These are phyloP conservation scores for Scolanthus callimorphus DNA, from an alignment of 92 coral and sea anemone species.

Conservation along the genomic window DNA sequence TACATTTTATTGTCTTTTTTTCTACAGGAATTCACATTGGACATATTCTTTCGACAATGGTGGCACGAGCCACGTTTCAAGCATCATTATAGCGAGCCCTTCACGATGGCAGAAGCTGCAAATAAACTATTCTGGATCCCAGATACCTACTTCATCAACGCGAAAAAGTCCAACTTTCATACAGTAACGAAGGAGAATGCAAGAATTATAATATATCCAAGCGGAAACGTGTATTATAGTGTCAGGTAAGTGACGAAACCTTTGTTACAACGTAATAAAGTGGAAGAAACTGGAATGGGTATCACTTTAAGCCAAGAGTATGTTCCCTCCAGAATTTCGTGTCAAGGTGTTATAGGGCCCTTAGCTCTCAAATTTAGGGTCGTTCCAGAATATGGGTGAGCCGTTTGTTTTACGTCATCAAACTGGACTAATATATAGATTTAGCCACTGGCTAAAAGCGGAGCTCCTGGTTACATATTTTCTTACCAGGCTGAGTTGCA, in stretches of 20 bases:
- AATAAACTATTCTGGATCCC: conserved; percentile 61
- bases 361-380: too few species aligned
- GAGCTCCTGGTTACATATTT: too few species aligned
- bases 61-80: conserved; percentile 65
- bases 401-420: too few species aligned
- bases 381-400: too few species aligned
- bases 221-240: conserved; percentile 22
- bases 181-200: conserved; percentile 45
- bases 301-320: too few species aligned
- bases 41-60: conserved; percentile 65
- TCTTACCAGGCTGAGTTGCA: too few species aligned
- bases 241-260: conserved; percentile 29
- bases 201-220: conserved; percentile 41
- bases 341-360: too few species aligned
- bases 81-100: conserved; percentile 24
- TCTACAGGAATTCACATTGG: conserved; percentile 47
- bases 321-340: too few species aligned
- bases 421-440: too few species aligned
- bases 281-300: too few species aligned
- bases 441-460: too few species aligned
- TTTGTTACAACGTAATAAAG: too few species aligned
- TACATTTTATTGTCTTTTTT: background rate
- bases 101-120: conserved; percentile 55
- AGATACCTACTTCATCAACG: conserved; percentile 62
- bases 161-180: conserved; percentile 40